Percentiles rank a stretch among this genome's conserved stretches.
These are phyloP conservation scores for Macrosiphum euphorbiae DNA, from an alignment of 2,888 invertebrate species.

Conservation along the genomic window DNA sequence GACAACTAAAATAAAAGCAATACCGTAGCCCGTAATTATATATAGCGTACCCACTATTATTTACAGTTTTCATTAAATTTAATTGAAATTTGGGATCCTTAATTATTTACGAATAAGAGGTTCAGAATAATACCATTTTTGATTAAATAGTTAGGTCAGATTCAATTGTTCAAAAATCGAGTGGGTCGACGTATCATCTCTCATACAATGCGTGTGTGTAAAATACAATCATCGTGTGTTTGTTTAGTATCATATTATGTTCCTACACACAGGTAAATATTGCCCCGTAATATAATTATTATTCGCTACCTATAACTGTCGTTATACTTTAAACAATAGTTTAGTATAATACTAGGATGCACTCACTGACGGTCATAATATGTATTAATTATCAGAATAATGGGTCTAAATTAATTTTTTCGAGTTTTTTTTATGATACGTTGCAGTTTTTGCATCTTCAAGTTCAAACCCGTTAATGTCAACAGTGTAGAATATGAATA, in stretches of 20 bases:
- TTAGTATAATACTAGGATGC: not conserved
- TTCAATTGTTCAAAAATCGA: not conserved
- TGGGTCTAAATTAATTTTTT: not conserved
- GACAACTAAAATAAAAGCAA: not conserved
- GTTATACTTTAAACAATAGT: not conserved
- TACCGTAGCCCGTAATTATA: not conserved
- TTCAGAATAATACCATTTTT: not conserved
- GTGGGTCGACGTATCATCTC: not conserved
- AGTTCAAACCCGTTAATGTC: not conserved
- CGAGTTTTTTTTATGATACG: not conserved
- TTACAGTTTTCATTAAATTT: not conserved
- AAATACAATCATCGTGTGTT: not conserved
- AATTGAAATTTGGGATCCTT: not conserved
- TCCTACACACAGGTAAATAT: not conserved
- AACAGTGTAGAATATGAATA: not conserved
- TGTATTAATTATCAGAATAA: not conserved
- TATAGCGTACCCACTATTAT: not conserved
- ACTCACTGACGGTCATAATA: not conserved
- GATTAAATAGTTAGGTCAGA: slow-evolving; percentile 14
- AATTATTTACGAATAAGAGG: not conserved
- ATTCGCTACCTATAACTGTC: not conserved
- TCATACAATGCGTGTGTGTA: not conserved
- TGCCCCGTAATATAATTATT: not conserved
- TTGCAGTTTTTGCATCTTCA: not conserved
- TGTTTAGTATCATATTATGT: not conserved